Percentiles rank a stretch among this genome's conserved stretches.
These are phyloP conservation scores for Cynocephalus volans DNA, from an alignment of 2,113 vertebrate genomes.

Conservation along the genomic window DNA sequence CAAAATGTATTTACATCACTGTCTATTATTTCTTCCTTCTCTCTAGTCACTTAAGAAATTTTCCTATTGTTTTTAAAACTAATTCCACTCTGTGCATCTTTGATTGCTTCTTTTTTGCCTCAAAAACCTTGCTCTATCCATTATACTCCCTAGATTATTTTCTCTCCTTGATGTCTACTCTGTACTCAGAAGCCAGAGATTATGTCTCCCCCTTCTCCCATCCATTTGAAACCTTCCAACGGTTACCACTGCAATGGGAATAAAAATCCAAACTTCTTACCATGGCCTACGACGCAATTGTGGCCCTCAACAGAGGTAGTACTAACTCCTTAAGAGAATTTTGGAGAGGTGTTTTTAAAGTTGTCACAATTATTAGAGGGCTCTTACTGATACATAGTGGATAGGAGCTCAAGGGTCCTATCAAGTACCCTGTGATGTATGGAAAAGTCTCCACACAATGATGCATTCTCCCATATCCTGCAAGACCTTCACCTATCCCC, in stretches of 20 bases:
- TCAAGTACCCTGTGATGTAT: neutral
- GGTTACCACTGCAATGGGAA: neutral
- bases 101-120: neutral
- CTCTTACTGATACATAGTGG: neutral
- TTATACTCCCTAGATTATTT: neutral
- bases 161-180: neutral
- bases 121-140: neutral
- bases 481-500: neutral
- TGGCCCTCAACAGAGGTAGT: neutral
- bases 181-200: neutral
- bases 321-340: neutral
- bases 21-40: neutral
- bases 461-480: neutral
- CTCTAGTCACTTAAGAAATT: neutral
- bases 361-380: slow-evolving; percentile 1
- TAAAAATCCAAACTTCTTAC: neutral
- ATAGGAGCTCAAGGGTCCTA: neutral
- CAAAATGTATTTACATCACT: neutral
- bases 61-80: slow-evolving; percentile 4
- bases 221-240: neutral
- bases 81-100: neutral
- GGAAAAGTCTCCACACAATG: neutral
- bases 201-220: neutral
- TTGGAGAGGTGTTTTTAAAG: neutral
- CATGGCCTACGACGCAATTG: neutral